Conservation (phyloP, 2,797 vertebrate genomes). For the Acanthurus lineatus region DNA sequence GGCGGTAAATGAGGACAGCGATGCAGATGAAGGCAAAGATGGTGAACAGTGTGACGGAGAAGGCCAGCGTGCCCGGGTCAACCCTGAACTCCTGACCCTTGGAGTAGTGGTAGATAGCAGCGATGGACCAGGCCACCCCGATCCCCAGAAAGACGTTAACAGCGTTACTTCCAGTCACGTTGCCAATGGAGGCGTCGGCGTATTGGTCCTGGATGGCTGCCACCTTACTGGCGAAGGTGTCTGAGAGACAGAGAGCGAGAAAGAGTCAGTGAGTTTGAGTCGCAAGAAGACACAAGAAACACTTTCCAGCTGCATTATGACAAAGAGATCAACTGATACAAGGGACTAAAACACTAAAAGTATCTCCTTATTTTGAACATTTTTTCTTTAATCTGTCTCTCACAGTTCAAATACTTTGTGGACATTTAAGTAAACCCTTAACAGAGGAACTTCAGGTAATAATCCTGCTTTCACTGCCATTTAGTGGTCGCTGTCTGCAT, state of each 20-base stretch:
- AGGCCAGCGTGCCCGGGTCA: slow-evolving; percentile 93
- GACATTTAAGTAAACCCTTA: too few relatives aligned
- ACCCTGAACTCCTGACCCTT: slow-evolving; percentile 89
- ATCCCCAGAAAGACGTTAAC: slow-evolving; percentile 99
- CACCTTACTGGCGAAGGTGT: slow-evolving; percentile 98
- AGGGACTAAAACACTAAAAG: too few relatives aligned
- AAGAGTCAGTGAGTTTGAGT: neutral
- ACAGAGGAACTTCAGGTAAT: neutral
- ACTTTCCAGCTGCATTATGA: too few relatives aligned
- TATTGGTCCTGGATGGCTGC: slow-evolving; percentile 97
- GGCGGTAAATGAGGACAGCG: slow-evolving; percentile 94
- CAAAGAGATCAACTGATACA: too few relatives aligned
- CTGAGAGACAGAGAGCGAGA: slow-evolving; percentile 74
- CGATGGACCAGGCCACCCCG: slow-evolving; percentile 97
- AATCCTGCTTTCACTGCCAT: neutral
- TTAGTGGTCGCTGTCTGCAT: too few relatives aligned
- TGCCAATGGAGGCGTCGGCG: slow-evolving; percentile 96
- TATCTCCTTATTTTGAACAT: too few relatives aligned
- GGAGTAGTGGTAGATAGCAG: slow-evolving; percentile 92
- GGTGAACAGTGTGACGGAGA: slow-evolving; percentile 98
- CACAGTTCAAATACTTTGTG: too few relatives aligned
- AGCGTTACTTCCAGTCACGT: slow-evolving; percentile 97
- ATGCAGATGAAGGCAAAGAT: slow-evolving; percentile 97
- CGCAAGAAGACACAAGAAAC: too few relatives aligned
- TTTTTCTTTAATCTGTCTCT: too few relatives aligned